Conservation (phyloP, 2,797 vertebrate genomes). For the Pangasius krempfi region DNA sequence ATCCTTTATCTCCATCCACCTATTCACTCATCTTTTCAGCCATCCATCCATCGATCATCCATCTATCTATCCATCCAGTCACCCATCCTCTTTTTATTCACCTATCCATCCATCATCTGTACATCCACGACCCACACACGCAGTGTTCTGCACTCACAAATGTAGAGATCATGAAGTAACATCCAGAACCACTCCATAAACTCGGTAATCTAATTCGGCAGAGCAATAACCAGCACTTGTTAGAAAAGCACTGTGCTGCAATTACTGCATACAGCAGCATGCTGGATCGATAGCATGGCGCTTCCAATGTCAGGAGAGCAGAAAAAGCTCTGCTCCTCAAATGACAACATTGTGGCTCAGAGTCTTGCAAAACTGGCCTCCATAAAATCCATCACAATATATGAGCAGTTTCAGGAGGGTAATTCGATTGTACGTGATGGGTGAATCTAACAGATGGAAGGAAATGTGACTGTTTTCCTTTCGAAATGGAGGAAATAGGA, state of each 20-base stretch:
- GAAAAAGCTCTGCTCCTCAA: conserved; percentile 70
- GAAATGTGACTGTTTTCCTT: conserved; percentile 71
- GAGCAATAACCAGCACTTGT: conserved; percentile 78
- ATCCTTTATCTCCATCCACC: not conserved
- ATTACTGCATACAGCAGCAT: conserved; percentile 74
- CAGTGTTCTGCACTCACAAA: conserved; percentile 23
- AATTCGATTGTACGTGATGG: conserved; percentile 77
- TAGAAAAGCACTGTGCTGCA: conserved; percentile 72
- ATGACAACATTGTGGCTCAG: conserved; percentile 69
- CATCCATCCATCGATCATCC: not conserved
- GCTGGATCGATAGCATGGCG: conserved; percentile 75
- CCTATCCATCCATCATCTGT: not conserved
- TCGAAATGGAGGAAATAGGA: conserved; percentile 67
- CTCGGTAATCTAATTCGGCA: conserved; percentile 74
- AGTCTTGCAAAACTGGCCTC: conserved; percentile 69
- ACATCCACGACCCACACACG: not conserved
- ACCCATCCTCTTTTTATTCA: not conserved
- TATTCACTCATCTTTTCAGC: not conserved
- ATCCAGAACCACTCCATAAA: conserved; percentile 74
- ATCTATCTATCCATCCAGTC: not conserved
- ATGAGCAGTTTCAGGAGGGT: conserved; percentile 76
- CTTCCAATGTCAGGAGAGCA: conserved; percentile 75
- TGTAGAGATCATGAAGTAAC: conserved; percentile 71
- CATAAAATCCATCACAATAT: conserved; percentile 80
- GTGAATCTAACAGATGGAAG: conserved; percentile 66